Base-by-base conservation (phyloP, 53 echinoderm and acorn worm species). In the Holothuria leucospilota region DNA sequence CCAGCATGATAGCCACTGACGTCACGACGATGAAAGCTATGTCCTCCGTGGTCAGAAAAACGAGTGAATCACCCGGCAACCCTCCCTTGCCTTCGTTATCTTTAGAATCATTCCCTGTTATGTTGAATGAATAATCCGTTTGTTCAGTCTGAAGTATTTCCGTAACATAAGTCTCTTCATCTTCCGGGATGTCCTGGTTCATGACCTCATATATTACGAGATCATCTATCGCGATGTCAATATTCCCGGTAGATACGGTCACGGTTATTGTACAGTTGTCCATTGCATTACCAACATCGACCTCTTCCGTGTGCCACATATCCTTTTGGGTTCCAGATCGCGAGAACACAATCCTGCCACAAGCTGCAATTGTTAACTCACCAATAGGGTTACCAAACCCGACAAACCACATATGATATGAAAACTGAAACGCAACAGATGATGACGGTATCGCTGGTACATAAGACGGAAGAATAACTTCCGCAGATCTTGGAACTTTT, bases 361-460 rank as follows among this genome's bases (percentile, higher is more conserved):
- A 80, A 24, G 34, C 18, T 2, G 26, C 4, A 60, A 80, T 60
- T 21, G 15, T 21, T 29, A 80, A 61, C 24, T 29, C 59, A 6
- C 80, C 80, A 27, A 29, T 1, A 27, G 29, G 62, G 16, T 27
- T 80, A 10, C 53, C 60, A 38, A 80, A 80, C 20, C 80, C 80
- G 29, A 28, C 80, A 60, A 27, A 80, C 80, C 80, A 80, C 80
- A 80, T 80, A 27, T 80, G 80, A 61, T 80, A 80, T 13, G 80
- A 59, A 20, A 80, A 80, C 30, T 80, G 80, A 3, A 80, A 20
- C 3, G 61, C 29, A 5, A 52, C 39, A 14, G 77, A 77, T 15
- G 68, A 68, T 28, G 80, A 80, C 28, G 80, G 23, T 9, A 80
- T 29, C 26, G 4, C 25, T 28, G 27, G 61, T 38, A 58, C 61